These are phyloP conservation scores for Sinosuthora webbiana DNA, from an alignment of 2,113 vertebrate species.

Conservation along the genomic window DNA sequence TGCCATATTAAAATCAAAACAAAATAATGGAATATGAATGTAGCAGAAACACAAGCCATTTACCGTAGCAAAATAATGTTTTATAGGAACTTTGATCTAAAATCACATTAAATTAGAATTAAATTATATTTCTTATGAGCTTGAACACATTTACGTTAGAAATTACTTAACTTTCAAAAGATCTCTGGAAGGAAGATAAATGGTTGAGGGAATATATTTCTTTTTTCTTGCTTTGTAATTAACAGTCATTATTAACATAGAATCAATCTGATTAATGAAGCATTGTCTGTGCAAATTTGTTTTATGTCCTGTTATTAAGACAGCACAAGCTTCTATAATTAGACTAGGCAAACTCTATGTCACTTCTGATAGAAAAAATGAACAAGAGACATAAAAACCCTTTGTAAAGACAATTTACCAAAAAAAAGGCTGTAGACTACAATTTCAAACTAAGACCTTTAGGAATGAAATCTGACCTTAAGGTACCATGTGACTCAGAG, in stretches of 20 bases:
- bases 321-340: neutral
- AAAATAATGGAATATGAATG: neutral
- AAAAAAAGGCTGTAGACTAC: neutral
- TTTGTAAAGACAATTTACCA: neutral
- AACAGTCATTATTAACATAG: conserved; percentile 50
- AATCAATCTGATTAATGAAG: conserved; percentile 63
- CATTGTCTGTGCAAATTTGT: conserved; percentile 43
- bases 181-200: neutral
- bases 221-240: conserved; percentile 50
- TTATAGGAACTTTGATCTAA: neutral
- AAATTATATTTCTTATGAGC: conserved; percentile 4
- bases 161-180: neutral
- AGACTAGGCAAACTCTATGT: neutral
- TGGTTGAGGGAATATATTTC: neutral
- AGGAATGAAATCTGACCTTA: neutral
- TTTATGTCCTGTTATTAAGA: conserved; percentile 27
- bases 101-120: neutral
- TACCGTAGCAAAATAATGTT: neutral
- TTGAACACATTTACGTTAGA: neutral
- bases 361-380: conserved; percentile 7
- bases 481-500: neutral
- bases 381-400: neutral
- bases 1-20: neutral
- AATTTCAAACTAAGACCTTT: neutral
- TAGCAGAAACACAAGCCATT: neutral